Conservation (phyloP, 2,113 vertebrate species). For the Gavia stellata region DNA sequence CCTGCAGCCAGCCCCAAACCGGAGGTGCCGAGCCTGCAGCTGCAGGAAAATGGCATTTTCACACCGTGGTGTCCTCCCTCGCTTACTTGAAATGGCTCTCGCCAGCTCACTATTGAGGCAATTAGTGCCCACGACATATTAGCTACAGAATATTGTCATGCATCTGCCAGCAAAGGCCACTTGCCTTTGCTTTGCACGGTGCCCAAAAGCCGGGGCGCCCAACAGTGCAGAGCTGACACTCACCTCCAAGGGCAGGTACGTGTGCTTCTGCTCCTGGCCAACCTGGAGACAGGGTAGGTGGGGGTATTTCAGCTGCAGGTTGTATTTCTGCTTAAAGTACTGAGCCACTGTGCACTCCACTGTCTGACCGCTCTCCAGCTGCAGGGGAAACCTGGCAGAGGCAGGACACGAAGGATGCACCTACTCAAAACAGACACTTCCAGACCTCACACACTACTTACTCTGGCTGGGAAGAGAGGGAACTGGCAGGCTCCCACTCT, state of each 20-base stretch:
- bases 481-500: not conserved
- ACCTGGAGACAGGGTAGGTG: slow-evolving; percentile 98
- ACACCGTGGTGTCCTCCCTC: not conserved
- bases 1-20: not conserved
- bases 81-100: not conserved
- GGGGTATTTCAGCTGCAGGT: slow-evolving; percentile 83
- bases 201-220: not conserved
- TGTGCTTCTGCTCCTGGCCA: slow-evolving; percentile 99
- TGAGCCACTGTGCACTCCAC: slow-evolving; percentile 85
- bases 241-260: slow-evolving; percentile 97
- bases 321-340: slow-evolving; percentile 85
- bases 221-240: not conserved
- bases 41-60: not conserved
- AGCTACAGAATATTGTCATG: not conserved
- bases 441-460: not conserved
- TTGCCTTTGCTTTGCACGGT: not conserved
- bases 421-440: not conserved
- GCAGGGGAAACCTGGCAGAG: slow-evolving; percentile 76
- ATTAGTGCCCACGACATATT: not conserved
- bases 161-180: not conserved
- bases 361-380: slow-evolving; percentile 83
- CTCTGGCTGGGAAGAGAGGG: not conserved
- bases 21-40: not conserved
- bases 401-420: not conserved
- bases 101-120: not conserved